phyloP scores from a whole-genome alignment of 2,113 vertebrate species.

The Campylorhamphus procurvoides region DNA sequence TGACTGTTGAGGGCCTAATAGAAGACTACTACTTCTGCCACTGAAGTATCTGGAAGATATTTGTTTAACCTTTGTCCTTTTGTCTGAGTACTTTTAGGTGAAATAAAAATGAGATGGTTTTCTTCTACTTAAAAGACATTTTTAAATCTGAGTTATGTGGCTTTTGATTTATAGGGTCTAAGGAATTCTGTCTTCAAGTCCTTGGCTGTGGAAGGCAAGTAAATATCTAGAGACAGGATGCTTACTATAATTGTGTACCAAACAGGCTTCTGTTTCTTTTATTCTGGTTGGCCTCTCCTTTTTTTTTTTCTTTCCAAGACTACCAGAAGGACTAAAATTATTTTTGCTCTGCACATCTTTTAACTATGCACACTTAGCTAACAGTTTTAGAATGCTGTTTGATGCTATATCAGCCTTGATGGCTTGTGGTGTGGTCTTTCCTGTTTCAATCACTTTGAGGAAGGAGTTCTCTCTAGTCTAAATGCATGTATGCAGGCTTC shows the following conservation, averaged over 20 bases:
- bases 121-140: not conserved
- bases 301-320: not conserved
- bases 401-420: not conserved
- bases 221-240: not conserved
- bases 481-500: not conserved
- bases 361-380: not conserved
- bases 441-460: not conserved
- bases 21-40: not conserved
- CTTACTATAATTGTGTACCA: not conserved
- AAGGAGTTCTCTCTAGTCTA: not conserved
- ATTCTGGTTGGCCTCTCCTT: not conserved
- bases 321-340: not conserved
- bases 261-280: not conserved
- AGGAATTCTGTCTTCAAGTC: not conserved
- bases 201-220: not conserved
- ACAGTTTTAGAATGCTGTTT: not conserved
- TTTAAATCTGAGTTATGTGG: not conserved
- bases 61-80: not conserved
- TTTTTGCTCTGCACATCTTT: not conserved
- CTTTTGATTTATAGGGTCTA: not conserved
- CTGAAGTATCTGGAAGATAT: not conserved
- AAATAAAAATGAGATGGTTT: not conserved
- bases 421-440: not conserved
- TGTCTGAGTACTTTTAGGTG: not conserved
- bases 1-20: not conserved